A percentile compares a stretch with the other conserved stretches of the same genome.
Conservation (phyloP, 2,113 vertebrate genomes). For the Cnemophilus loriae region DNA sequence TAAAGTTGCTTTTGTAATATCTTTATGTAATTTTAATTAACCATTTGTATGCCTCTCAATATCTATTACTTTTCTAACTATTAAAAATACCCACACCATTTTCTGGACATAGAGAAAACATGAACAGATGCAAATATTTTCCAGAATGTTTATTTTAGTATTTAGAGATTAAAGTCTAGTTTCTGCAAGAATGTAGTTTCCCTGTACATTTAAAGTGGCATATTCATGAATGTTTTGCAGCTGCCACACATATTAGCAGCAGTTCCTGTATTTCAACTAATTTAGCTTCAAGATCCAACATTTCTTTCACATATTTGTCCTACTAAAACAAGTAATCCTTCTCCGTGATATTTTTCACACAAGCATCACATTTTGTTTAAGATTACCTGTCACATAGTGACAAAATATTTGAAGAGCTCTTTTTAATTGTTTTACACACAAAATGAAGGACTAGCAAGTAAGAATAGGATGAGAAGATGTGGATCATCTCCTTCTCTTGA, state of each 20-base stretch:
- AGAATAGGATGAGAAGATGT: background rate
- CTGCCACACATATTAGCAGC: background rate
- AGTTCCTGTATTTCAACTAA: background rate
- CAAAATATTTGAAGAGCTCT: background rate
- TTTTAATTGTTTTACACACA: background rate
- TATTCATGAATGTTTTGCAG: background rate
- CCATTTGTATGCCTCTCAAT: background rate
- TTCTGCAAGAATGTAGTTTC: background rate
- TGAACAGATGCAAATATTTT: background rate
- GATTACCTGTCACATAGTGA: background rate
- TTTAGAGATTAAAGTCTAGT: background rate
- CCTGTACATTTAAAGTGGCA: background rate
- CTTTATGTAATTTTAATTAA: conserved; percentile 1
- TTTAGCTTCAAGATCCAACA: background rate
- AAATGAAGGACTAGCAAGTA: background rate
- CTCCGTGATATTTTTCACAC: background rate
- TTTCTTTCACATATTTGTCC: background rate
- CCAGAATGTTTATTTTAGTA: conserved; percentile 1
- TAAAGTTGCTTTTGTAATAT: background rate
- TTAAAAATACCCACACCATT: background rate
- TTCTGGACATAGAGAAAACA: background rate
- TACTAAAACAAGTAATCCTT: background rate
- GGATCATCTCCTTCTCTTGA: background rate
- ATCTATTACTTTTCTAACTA: background rate
- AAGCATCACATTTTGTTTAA: background rate